Conservation (phyloP, 2,113 vertebrate species). For the Podiceps cristatus region DNA sequence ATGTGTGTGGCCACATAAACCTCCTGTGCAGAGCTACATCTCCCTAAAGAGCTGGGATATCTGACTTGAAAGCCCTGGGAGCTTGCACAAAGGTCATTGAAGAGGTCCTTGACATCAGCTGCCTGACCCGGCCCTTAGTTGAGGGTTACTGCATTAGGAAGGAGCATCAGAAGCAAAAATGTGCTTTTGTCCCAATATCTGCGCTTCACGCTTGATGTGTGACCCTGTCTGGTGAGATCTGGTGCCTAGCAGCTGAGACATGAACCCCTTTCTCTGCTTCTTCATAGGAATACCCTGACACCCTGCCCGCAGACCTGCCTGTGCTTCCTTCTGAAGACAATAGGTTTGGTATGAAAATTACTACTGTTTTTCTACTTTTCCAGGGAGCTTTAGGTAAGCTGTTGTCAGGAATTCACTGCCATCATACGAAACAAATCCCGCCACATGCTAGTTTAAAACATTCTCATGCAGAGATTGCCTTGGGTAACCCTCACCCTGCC, state of each 20-base stretch:
- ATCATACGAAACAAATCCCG: not conserved
- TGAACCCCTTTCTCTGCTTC: not conserved
- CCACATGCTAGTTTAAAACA: rapidly evolving
- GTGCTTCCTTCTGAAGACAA: not conserved
- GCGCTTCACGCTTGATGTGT: not conserved
- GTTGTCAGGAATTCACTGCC: not conserved
- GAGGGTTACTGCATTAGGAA: not conserved
- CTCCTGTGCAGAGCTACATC: not conserved
- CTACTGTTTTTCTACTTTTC: not conserved
- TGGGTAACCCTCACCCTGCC: not conserved
- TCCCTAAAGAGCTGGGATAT: not conserved
- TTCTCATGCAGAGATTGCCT: not conserved
- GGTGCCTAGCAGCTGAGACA: not conserved
- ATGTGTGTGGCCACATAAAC: rapidly evolving
- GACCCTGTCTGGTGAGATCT: not conserved
- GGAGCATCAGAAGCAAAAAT: not conserved
- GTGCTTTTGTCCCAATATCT: not conserved
- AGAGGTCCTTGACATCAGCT: not conserved
- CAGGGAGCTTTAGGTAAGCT: not conserved
- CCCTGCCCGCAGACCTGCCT: not conserved
- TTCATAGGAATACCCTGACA: not conserved
- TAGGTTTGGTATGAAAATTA: not conserved
- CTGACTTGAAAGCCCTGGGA: not conserved
- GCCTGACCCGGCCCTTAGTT: not conserved
- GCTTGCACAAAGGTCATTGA: not conserved